phyloP scores from a whole-genome alignment of 2,113 vertebrate genomes.

The Bombycilla garrulus region DNA sequence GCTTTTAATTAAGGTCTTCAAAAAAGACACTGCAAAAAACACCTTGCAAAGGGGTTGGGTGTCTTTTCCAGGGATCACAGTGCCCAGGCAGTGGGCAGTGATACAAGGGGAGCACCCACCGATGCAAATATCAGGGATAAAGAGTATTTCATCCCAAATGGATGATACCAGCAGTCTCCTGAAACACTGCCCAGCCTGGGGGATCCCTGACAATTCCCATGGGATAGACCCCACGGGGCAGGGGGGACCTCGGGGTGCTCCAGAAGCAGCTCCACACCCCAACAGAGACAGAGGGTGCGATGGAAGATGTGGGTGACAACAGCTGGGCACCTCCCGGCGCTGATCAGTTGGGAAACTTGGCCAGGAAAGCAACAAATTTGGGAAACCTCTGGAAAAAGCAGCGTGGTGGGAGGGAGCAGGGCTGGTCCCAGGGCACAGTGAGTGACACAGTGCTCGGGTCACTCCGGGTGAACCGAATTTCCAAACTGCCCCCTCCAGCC shows the following conservation, averaged over 20 bases:
- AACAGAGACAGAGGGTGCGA: background rate
- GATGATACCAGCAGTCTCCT: background rate
- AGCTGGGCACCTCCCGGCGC: background rate
- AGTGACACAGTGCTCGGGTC: background rate
- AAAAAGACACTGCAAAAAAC: background rate
- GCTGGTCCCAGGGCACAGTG: background rate
- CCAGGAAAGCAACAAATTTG: background rate
- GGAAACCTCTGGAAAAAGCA: background rate
- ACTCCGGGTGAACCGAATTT: background rate
- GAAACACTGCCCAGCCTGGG: background rate
- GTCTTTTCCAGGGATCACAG: background rate
- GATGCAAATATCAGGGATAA: background rate
- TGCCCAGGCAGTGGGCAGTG: accelerated
- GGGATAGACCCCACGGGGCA: accelerated
- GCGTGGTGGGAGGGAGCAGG: background rate
- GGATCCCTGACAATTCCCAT: background rate
- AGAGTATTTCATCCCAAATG: accelerated
- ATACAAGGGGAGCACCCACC: background rate
- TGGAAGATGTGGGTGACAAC: background rate
- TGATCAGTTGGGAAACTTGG: background rate
- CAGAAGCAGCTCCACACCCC: background rate
- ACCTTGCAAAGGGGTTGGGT: background rate
- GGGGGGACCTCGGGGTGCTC: background rate
- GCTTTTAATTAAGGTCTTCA: background rate
- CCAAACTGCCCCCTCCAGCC: conserved; percentile 33